Evolutionary conservation across 1,140 invertebrate genomes (phyloP), one percentile per base, ranked within the genome.

Genomic region (Globodera ellingtonae): DNA sequence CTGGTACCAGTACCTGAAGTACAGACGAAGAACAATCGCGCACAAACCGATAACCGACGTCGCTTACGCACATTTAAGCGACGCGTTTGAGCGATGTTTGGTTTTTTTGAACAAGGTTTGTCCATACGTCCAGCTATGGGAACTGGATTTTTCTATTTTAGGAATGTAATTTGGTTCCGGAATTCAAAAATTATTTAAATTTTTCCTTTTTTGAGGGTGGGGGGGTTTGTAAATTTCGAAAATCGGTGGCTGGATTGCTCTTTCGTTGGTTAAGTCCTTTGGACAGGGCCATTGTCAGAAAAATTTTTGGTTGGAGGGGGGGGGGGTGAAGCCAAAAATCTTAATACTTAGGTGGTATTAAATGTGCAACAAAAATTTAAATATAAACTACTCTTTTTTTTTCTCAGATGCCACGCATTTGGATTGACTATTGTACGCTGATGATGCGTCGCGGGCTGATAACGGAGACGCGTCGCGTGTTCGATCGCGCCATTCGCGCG

Each of bases 351-450:
- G 24, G n/a, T n/a, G n/a, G n/a, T n/a, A n/a, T n/a, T n/a, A n/a
- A n/a, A n/a, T n/a, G n/a, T n/a, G n/a, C n/a, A n/a, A n/a, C n/a
- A n/a, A n/a, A n/a, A n/a, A n/a, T n/a, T n/a, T n/a, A n/a, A n/a
- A n/a, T n/a, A n/a, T n/a, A n/a, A n/a, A n/a, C n/a, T n/a, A n/a
- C n/a, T n/a, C n/a, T n/a, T n/a, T 8, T 78, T 47, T 35, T 59
- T 56, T 84, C 59, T 62, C 52, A 84, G 93, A 99, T 99, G 97
- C 97, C 97, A 9, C 91, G 97, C 83, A 97, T 99, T 82, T 99
- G 97, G 97, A 93, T 98, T 90, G 96, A 98, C 88, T 99, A 98
- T 90, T 96, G 95, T 84, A 92, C 93, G 73, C 95, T 98, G 89
- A 92, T 98, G 88, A 94, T 95, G 44, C 92, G 93, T 82, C 96